phyloP scores from a whole-genome alignment of 2,888 invertebrate species.

The Synanthedon myopaeformis region DNA sequence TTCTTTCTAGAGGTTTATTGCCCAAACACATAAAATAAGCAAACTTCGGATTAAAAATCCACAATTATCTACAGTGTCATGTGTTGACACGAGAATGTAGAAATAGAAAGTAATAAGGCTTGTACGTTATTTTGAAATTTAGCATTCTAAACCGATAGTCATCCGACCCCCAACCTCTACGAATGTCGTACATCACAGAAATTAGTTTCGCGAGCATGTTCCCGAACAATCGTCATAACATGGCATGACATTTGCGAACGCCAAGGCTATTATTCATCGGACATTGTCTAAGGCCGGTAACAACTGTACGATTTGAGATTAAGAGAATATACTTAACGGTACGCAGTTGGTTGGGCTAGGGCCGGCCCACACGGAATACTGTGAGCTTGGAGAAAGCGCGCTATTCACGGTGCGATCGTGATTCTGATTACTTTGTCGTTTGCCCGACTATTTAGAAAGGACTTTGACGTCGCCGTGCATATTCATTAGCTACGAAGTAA shows the following conservation, averaged over 20 bases:
- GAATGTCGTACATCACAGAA: neutral
- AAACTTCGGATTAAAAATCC: too few species aligned
- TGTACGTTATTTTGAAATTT: too few species aligned
- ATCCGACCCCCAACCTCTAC: neutral
- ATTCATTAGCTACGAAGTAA: neutral
- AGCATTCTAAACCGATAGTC: neutral
- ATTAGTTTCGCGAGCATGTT: neutral
- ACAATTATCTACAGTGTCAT: too few species aligned
- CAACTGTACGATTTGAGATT: conserved; percentile 58
- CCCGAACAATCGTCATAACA: conserved; percentile 25
- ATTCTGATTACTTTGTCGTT: neutral
- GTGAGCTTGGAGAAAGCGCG: conserved; percentile 10
- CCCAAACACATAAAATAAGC: too few species aligned
- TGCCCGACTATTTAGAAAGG: neutral
- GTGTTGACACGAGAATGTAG: too few species aligned
- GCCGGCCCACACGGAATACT: conserved; percentile 38
- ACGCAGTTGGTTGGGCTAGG: conserved; percentile 14
- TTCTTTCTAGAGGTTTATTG: too few species aligned
- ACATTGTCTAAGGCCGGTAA: conserved; percentile 44
- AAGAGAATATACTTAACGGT: conserved; percentile 57
- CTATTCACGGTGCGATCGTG: conserved; percentile 9
- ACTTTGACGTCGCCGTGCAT: neutral
- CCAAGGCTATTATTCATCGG: conserved; percentile 46
- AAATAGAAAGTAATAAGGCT: too few species aligned
- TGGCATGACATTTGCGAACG: conserved; percentile 49